These are phyloP conservation scores for Limnephilus marmoratus DNA, from an alignment of 2,888 invertebrate species.

Conservation along the genomic window DNA sequence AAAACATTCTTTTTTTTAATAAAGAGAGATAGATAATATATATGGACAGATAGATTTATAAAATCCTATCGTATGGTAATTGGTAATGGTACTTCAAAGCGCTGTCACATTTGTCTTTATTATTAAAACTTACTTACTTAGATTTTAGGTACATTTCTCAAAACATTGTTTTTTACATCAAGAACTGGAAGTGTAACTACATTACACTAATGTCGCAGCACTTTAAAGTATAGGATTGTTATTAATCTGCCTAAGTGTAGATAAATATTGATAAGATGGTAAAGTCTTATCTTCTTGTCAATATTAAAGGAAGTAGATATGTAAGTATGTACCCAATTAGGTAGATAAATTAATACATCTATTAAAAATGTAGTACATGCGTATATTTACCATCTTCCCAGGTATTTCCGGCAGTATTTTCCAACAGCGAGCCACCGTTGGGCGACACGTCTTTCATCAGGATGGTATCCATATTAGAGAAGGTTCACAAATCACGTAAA, in stretches of 20 bases:
- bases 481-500: not conserved
- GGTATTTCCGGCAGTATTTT: conserved; percentile 22
- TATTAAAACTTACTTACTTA: no score
- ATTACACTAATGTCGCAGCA: no score
- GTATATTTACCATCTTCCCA: conserved; percentile 49
- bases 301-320: not conserved
- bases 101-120: no score
- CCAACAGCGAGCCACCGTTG: conserved; percentile 20
- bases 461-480: conserved; percentile 42
- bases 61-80: no score
- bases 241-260: no score
- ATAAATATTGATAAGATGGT: not conserved
- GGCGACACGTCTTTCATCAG: conserved; percentile 26
- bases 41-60: no score
- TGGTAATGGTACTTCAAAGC: no score
- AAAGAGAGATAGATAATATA: no score
- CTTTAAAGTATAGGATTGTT: no score
- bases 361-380: not conserved
- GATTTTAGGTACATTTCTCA: no score
- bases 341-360: not conserved
- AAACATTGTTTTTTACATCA: not conserved
- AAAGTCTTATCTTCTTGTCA: not conserved
- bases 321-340: not conserved
- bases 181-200: not conserved
- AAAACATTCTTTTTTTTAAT: no score